A percentile compares a stretch with the other conserved stretches of the same genome.
Evolutionary conservation across 2,888 invertebrate genomes (phyloP).

Genomic region (Acleris laterana): DNA sequence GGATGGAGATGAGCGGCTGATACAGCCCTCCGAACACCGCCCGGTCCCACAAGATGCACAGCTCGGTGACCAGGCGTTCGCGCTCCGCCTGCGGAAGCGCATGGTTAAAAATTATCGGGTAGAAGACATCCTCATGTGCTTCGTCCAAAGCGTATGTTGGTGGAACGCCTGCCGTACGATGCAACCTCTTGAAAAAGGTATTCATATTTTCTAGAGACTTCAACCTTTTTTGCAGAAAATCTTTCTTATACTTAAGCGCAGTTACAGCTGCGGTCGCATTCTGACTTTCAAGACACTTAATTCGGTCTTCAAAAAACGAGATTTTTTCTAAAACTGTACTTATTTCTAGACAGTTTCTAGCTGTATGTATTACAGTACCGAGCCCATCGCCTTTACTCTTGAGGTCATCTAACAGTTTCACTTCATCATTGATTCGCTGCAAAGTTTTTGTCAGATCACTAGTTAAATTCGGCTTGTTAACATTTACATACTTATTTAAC

Average conservation of each 20-base stretch:
- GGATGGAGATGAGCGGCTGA: conserved; percentile 73
- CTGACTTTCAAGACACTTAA: conserved; percentile 60
- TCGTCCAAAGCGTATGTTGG: conserved; percentile 47
- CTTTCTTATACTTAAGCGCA: conserved; percentile 65
- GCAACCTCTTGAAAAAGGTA: conserved; percentile 48
- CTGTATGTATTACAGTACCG: conserved; percentile 61
- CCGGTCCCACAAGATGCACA: conserved; percentile 71
- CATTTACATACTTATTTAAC: conserved; percentile 61
- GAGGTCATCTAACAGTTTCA: conserved; percentile 59
- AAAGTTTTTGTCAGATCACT: conserved; percentile 66
- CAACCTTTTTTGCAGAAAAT: conserved; percentile 63
- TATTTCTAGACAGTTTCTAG: conserved; percentile 65
- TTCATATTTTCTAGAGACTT: conserved; percentile 64
- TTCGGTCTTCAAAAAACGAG: conserved; percentile 60
- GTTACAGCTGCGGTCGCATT: conserved; percentile 61
- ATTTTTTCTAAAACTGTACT: conserved; percentile 68
- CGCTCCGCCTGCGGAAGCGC: conserved; percentile 62
- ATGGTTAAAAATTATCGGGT: conserved; percentile 72
- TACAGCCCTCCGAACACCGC: conserved; percentile 62
- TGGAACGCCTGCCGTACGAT: conserved; percentile 47
- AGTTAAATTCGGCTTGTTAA: conserved; percentile 55
- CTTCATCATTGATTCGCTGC: conserved; percentile 65
- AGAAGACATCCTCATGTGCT: conserved; percentile 70
- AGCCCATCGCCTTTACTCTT: conserved; percentile 61
- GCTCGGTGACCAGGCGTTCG: conserved; percentile 68